Evolutionary conservation across 2,888 invertebrate genomes (phyloP), one percentile per base, ranked within the genome.

Genomic region (Hedya salicella): DNA sequence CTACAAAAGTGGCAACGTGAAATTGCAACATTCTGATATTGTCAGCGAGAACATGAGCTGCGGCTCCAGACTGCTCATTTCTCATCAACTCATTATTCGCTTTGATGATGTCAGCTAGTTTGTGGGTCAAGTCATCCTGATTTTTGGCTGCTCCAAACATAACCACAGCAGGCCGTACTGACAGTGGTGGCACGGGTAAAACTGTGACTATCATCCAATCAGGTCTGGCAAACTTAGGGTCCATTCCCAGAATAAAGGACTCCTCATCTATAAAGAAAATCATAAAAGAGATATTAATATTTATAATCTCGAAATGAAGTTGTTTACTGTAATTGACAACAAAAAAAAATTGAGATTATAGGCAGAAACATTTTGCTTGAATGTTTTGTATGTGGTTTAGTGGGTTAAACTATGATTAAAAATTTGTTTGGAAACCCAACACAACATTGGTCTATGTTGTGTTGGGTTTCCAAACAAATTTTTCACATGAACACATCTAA

Each of bases 191-290:
- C 0, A 99, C 99, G 0, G 99, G 99, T 68, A 99, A 87, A 11
- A 98, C 98, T 1, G 99, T 99, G 5, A 98, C 95, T 71, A 99
- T 96, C 99, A 99, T 99, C 99, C 99, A 99, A 92, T 99, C 99
- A 5, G 99, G 99, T 56, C 99, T 94, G 0, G 99, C 98, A 87
- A 96, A 98, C 86, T 98, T 98, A 0, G 99, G 98, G 86, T 99
- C 99, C 98, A 99, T 98, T 48, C 96, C 96, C 74, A 99, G 92
- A 72, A 98, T 96, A 70, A 96, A 95, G 71, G 98, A 98, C 84
- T 99, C 99, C 83, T 99, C 99, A 87, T 99, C 99, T 85, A 77
- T 42, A 53, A 65, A 54, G 2, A 48, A 59, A 6, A 6, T 11
- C n/a, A n/a, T n/a, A n/a, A 57, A 6, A 19, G n/a, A 25, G 25